Base-by-base conservation (phyloP, 2,113 vertebrate species). In the Xenopus laevis region DNA sequence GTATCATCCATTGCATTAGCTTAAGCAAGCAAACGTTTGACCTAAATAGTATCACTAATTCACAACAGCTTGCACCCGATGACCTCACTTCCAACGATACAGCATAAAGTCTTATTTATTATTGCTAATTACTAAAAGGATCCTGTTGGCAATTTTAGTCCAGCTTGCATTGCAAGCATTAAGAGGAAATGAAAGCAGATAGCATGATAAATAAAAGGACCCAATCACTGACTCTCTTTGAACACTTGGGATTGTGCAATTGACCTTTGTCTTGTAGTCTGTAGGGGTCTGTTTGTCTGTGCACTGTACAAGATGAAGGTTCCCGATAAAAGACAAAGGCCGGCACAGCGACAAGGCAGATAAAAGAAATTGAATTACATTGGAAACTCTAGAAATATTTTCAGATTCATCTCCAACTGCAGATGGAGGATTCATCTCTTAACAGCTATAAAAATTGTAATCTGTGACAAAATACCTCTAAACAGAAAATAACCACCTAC, bases 401-500 rank as follows among this genome's bases (percentile, higher is more conserved):
- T 30, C 59, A 70, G 69, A 68, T 64, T 77, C 65, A 63, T 77
- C 57, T 77, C 47, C 65, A 68, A 75, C 66, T 70, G 60, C 58
- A 62, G 59, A 70, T 57, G 47, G 46, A 77, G 30, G 40, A 63
- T 70, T 46, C 74, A 55, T 68, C 65, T 64, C 46, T 70, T 62
- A 70, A 61, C 60, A 64, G 73, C 63, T 30, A 73, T 73, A 66
- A 66, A 73, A 75, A 68, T 70, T 64, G 47, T 53, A 64, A 70
- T 68, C 59, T 45, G 55, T 70, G 74, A 77, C 74, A 77, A 77
- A 77, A 77, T 64, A 68, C 59, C 60, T 23, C 65, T 77, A 77
- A 77, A 77, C 66, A 64, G 66, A 77, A 77, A 70, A 64, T 77
- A 64, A 70, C 74, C 65, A 55, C 66, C 74, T 64, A 46, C 74